Evolutionary conservation across 2,113 vertebrate species (phyloP), one percentile per base, ranked within the genome.

Genomic region (Dinomys branickii): DNA sequence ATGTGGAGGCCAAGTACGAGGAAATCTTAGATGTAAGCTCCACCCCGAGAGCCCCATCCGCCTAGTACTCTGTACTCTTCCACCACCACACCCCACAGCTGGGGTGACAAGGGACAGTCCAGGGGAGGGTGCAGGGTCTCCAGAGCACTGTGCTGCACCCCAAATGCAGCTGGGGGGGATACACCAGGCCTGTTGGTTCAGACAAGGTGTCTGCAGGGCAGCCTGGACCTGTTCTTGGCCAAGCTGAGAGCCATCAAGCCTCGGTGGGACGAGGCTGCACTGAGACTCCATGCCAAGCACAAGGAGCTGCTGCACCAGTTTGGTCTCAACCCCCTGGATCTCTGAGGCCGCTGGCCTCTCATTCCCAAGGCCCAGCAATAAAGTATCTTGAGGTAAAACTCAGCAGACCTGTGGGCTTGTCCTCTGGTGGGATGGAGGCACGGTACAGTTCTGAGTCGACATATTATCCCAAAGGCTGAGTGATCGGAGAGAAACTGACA

Each of bases 1-100:
- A 97, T 87, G 98, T 98, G 98, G 99, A 99, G 87, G 98, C 95
- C 28, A 98, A 98, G 41, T 99, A 98, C 14, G 98, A 99, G 97
- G 98, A 98, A 88, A 97, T 98, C 84, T 94, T 99, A 67, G 98
- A 99, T 1, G 97, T 99, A 96, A 98, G 99, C 97, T 65, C 17
- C 69, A 44, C 75, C 54, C 26, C 61, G 26, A 41, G 54, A 14
- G 28, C 20, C 54, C 87, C 86, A 81, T 20, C 22, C 54, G 0
- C 22, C 56, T 3, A 24, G 11, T 1, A n/a, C 20, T 54, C 84
- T 50, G 90, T 0, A 17, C 20, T 26, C 52, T 78, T 35, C 73
- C 80, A 41, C 22, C 19, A 73, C 84, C 80, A 16, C 14, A 16
- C 38, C 2, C 16, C 54, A 44, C 24, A 56, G 10, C 14, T 11